phyloP scores from a whole-genome alignment of 2,888 invertebrate species.

The Polydrusus tereticollis region DNA sequence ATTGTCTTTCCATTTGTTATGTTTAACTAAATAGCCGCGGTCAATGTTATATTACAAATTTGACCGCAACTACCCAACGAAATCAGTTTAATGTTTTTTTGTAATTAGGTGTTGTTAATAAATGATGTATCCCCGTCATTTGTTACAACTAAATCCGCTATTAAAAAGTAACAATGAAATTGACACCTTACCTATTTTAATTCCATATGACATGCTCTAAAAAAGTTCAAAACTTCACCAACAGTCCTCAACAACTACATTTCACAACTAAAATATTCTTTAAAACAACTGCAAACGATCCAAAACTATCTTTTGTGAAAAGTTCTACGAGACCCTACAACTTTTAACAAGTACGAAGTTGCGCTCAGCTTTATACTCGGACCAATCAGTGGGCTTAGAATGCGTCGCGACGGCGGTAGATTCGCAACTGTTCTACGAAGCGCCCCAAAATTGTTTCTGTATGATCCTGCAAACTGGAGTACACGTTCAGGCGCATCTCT shows the following conservation, averaged over 20 bases:
- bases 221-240: neutral
- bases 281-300: neutral
- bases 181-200: neutral
- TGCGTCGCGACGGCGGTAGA: slow-evolving; percentile 47
- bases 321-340: neutral
- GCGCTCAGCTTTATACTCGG: neutral
- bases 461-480: slow-evolving; percentile 15
- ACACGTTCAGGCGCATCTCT: slow-evolving; percentile 38
- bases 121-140: too few species aligned
- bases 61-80: too few species aligned
- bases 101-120: too few species aligned
- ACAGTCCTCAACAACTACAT: neutral
- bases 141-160: neutral
- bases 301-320: neutral
- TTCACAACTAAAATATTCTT: neutral
- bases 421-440: slow-evolving; percentile 46
- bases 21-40: too few species aligned
- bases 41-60: too few species aligned
- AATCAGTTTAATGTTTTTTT: too few species aligned
- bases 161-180: neutral
- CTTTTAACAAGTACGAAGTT: slow-evolving; percentile 2
- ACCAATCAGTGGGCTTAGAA: neutral
- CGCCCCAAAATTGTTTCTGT: slow-evolving; percentile 35
- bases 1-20: too few species aligned
- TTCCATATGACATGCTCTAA: neutral